Evolutionary conservation across 2,888 invertebrate genomes (phyloP).

Genomic region (Polydrusus cervinus): DNA sequence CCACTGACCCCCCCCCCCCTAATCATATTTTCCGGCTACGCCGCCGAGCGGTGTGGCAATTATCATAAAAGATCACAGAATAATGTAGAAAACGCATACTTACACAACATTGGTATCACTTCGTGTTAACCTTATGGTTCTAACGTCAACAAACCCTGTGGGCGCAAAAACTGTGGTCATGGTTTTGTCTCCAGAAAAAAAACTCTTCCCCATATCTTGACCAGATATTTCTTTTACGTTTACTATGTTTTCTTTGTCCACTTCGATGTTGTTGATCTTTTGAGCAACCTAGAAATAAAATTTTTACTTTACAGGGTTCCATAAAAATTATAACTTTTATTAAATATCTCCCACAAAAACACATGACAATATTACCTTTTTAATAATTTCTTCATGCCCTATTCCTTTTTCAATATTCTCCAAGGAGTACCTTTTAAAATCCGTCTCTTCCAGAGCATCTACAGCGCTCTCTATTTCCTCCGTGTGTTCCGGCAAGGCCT

Average conservation of each 20-base stretch:
- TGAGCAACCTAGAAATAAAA: slow-evolving; percentile 53
- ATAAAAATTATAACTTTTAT: no score
- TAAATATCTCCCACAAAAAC: no score
- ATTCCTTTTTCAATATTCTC: slow-evolving; percentile 34
- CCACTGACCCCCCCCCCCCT: no score
- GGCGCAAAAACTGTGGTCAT: slow-evolving; percentile 65
- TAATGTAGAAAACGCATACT: slow-evolving; percentile 7
- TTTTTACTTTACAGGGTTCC: neutral
- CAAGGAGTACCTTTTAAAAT: slow-evolving; percentile 50
- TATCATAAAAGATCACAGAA: no score
- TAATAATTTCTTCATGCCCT: slow-evolving; percentile 56
- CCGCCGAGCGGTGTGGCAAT: no score
- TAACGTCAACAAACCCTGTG: slow-evolving; percentile 67
- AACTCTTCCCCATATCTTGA: slow-evolving; percentile 57
- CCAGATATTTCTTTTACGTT: slow-evolving; percentile 61
- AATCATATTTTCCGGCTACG: no score
- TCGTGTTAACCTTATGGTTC: slow-evolving; percentile 39
- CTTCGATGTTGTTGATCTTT: slow-evolving; percentile 61
- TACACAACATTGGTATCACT: slow-evolving; percentile 44
- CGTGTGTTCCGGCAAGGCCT: slow-evolving; percentile 61
- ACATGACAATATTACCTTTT: slow-evolving; percentile 26
- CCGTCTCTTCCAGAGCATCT: slow-evolving; percentile 66
- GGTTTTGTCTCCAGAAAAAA: slow-evolving; percentile 51
- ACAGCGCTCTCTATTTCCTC: slow-evolving; percentile 67
- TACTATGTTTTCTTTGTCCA: slow-evolving; percentile 61